These are phyloP conservation scores for Ambastaia sidthimunki DNA, from an alignment of 2,797 vertebrate genomes.

Conservation along the genomic window DNA sequence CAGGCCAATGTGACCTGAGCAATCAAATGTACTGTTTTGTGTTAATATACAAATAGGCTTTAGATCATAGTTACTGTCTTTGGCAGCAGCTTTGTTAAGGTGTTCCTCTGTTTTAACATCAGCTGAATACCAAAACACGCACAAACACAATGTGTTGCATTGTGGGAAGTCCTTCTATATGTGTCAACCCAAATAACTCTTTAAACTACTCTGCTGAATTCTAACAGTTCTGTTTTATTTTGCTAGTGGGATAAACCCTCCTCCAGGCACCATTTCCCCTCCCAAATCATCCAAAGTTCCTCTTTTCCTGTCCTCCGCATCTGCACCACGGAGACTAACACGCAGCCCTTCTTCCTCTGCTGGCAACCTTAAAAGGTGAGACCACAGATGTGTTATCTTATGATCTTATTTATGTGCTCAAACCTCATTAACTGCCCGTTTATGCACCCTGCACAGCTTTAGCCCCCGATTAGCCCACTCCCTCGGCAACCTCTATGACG, in stretches of 20 bases:
- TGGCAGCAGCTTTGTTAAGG: too few relatives aligned
- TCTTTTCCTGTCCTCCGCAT: slow-evolving; percentile 63
- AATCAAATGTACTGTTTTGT: too few relatives aligned
- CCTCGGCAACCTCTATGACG: slow-evolving; percentile 57
- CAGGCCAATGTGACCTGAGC: too few relatives aligned
- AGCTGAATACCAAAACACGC: not conserved
- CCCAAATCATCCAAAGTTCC: slow-evolving; percentile 77
- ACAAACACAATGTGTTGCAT: too few relatives aligned
- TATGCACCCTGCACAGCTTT: slow-evolving; percentile 36
- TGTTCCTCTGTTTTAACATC: not conserved
- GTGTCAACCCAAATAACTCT: not conserved
- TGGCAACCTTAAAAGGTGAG: slow-evolving; percentile 53
- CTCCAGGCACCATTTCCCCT: slow-evolving; percentile 74
- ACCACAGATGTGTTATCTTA: slow-evolving; percentile 35
- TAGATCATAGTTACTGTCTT: too few relatives aligned
- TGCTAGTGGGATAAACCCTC: slow-evolving; percentile 69
- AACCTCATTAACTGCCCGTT: not conserved
- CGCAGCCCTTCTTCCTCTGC: slow-evolving; percentile 70
- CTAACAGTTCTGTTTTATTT: not conserved
- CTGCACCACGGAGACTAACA: slow-evolving; percentile 74
- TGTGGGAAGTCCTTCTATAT: not conserved
- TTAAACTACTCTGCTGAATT: not conserved
- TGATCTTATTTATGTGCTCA: not conserved
- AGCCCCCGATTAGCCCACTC: slow-evolving; percentile 57
- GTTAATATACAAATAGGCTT: too few relatives aligned